Evolutionary conservation across 2,888 invertebrate genomes (phyloP), one percentile per base, ranked within the genome.

Genomic region (Agrotis exclamationis): DNA sequence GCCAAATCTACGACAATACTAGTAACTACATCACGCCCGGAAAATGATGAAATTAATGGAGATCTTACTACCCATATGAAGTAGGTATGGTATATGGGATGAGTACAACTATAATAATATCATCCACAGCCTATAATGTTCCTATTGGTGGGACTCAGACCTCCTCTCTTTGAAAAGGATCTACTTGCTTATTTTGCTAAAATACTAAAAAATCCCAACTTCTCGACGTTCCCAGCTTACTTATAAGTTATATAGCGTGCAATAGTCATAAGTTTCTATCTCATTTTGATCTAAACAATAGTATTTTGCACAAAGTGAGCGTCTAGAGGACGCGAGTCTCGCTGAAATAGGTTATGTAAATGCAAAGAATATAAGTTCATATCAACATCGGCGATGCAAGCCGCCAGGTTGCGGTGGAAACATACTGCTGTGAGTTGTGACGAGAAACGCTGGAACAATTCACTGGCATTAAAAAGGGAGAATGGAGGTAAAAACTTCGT

Each of bases 311-410:
- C 79, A 71, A 74, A 76, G 80, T 79, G 70, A 79, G 56, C 72
- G 48, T 80, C 64, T 67, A 70, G 71, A 77, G 57, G 62, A 81
- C 67, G 72, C 69, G 84, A 87, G 85, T 85, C 84, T 87, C 86
- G 76, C 84, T 87, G 88, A 91, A 92, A 91, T 92, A 92, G 88
- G 91, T 92, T 93, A 93, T 92, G 93, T 89, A 93, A 93, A 93
- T 93, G 88, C 87, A 87, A 88, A 89, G 88, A 90, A 90, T 90
- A 91, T 91, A 92, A 92, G 90, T 92, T 91, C 88, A 91, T 93
- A 93, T 93, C 90, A 92, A 90, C 90, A 89, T 89, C 85, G 88
- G 87, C 88, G 90, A 88, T 90, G 90, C 88, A 89, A 72, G 88
- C 86, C 86, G 88, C 87, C 90, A 91, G 91, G 91, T 91, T 86